Conservation (phyloP, 2,888 invertebrate genomes). For the Omphaloscelis lunosa region DNA sequence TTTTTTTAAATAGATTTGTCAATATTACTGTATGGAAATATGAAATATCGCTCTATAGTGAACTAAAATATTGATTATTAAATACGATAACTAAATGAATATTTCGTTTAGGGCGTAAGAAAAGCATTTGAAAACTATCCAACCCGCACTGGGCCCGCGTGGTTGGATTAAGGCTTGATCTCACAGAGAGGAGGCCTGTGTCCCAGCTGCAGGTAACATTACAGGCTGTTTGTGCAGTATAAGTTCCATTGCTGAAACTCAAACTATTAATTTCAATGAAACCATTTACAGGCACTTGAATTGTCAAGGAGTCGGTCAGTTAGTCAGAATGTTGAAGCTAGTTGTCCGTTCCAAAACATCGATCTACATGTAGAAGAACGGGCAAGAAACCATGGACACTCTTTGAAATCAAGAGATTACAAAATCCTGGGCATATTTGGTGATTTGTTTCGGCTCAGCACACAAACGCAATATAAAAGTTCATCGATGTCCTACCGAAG, state of each 20-base stretch:
- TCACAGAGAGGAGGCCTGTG: not conserved
- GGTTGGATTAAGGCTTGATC: not conserved
- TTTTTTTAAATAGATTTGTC: too few species aligned
- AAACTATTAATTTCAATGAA: not conserved
- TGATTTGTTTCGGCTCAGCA: not conserved
- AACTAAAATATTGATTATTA: too few species aligned
- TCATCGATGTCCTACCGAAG: not conserved
- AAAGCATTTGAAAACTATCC: not conserved
- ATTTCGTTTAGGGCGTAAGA: too few species aligned
- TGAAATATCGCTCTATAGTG: too few species aligned
- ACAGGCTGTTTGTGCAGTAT: too few species aligned
- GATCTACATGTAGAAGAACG: not conserved
- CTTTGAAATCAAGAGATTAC: not conserved
- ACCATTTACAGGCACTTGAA: not conserved
- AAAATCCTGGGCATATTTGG: not conserved
- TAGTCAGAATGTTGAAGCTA: not conserved
- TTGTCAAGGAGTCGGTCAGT: not conserved
- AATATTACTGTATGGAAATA: too few species aligned
- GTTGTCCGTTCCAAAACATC: not conserved
- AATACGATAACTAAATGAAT: too few species aligned
- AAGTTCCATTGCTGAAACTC: too few species aligned
- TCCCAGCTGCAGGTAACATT: too few species aligned
- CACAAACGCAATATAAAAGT: not conserved
- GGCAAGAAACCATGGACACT: not conserved
- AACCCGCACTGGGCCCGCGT: not conserved